These are phyloP conservation scores for Neodiprion fabricii DNA, from an alignment of 1,140 invertebrate genomes.

Conservation along the genomic window DNA sequence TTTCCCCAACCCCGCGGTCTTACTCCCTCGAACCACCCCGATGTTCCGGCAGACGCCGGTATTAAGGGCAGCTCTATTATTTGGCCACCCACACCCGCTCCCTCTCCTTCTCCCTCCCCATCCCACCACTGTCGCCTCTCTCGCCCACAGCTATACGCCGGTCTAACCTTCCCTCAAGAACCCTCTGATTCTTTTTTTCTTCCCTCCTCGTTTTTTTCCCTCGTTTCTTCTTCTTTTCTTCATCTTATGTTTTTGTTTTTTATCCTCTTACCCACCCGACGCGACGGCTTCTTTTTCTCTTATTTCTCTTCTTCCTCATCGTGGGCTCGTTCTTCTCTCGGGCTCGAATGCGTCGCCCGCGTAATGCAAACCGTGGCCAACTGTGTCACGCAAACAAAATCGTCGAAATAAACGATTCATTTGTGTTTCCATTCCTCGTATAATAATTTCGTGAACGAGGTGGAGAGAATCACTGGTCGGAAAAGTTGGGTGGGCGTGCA, in stretches of 20 bases:
- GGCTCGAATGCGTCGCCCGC: not conserved
- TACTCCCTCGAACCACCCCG: slow-evolving; percentile 28
- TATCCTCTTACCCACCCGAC: not conserved
- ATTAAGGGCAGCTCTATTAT: slow-evolving; percentile 55
- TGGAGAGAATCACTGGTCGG: too few relatives aligned
- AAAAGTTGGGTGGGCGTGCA: too few relatives aligned
- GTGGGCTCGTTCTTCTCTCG: too few relatives aligned
- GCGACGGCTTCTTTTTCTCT: not conserved
- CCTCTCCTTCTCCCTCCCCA: slow-evolving; percentile 8
- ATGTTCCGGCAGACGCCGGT: slow-evolving; percentile 41
- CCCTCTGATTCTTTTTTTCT: too few relatives aligned
- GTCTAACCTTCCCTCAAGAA: not conserved
- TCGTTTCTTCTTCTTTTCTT: too few relatives aligned
- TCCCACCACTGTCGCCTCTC: not conserved
- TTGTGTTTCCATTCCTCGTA: not conserved
- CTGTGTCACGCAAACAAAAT: not conserved
- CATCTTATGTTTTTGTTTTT: not conserved
- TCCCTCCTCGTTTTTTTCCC: too few relatives aligned
- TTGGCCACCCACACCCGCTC: slow-evolving; percentile 44
- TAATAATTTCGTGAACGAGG: too few relatives aligned
- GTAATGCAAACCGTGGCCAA: not conserved
- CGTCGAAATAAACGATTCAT: not conserved
- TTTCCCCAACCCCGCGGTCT: slow-evolving; percentile 20
- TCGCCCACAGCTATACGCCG: not conserved
- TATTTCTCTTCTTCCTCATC: not conserved